phyloP scores from a whole-genome alignment of 2,888 invertebrate species.

The Nomada hirtipes region DNA sequence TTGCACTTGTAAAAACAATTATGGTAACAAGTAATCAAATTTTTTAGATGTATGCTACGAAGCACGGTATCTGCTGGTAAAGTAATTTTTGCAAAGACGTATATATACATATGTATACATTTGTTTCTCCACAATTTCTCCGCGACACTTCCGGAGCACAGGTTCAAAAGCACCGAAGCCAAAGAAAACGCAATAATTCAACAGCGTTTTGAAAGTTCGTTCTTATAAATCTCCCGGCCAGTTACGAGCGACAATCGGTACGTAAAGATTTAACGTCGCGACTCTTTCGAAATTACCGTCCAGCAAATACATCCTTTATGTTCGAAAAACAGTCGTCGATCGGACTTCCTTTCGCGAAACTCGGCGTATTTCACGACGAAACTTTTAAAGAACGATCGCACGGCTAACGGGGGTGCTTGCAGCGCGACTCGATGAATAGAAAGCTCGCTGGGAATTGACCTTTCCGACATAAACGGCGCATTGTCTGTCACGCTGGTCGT shows the following conservation, averaged over 20 bases:
- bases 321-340: slow-evolving; percentile 9
- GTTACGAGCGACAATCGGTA: not conserved
- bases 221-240: slow-evolving; percentile 5
- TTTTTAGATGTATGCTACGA: too few species aligned
- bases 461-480: slow-evolving; percentile 46
- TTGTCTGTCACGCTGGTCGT: slow-evolving; percentile 50
- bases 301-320: slow-evolving; percentile 10
- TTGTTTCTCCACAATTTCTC: not conserved
- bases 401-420: slow-evolving; percentile 28
- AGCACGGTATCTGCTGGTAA: too few species aligned
- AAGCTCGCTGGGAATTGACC: slow-evolving; percentile 57
- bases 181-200: not conserved
- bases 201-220: not conserved
- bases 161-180: not conserved
- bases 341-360: not conserved
- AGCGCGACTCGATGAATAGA: slow-evolving; percentile 34
- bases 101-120: too few species aligned
- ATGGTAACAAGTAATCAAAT: too few species aligned
- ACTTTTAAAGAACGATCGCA: slow-evolving; percentile 53
- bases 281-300: slow-evolving; percentile 10
- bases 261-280: slow-evolving; percentile 13
- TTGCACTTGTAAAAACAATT: too few species aligned
- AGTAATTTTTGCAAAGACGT: too few species aligned
- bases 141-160: not conserved
- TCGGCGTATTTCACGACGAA: slow-evolving; percentile 34